These are phyloP conservation scores for Listrodromus nycthemerus DNA, from an alignment of 2,888 invertebrate species.

Conservation along the genomic window DNA sequence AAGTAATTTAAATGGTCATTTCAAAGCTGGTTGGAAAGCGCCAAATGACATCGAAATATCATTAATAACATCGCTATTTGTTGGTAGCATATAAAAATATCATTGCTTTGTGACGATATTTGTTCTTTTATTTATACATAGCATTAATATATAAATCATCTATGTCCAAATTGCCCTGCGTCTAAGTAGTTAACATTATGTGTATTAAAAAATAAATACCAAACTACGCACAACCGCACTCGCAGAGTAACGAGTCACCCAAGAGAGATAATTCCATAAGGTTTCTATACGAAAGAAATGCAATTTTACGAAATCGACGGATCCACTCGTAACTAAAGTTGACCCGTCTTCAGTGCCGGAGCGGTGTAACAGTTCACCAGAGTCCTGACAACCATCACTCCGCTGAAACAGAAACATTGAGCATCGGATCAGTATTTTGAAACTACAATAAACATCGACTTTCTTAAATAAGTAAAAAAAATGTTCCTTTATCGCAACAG, in stretches of 20 bases:
- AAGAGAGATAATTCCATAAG: conserved; percentile 1
- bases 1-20: too few relatives aligned
- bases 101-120: not conserved
- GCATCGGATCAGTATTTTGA: conserved; percentile 9
- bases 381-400: conserved; percentile 81
- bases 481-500: not conserved
- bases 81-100: not conserved
- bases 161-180: conserved; percentile 56
- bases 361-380: conserved; percentile 61
- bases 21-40: too few relatives aligned
- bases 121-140: not conserved
- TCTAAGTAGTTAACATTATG: conserved; percentile 6
- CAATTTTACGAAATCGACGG: conserved; percentile 12
- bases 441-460: not conserved
- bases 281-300: conserved; percentile 12
- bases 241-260: not conserved
- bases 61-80: not conserved
- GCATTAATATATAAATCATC: conserved; percentile 31
- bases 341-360: conserved; percentile 48
- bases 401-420: conserved; percentile 75
- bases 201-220: conserved; percentile 50
- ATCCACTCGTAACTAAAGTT: conserved; percentile 11
- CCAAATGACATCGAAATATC: not conserved
- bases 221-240: not conserved
- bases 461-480: not conserved